Conservation (phyloP, 2,888 invertebrate species). For the Bursaphelenchus okinawaensis region DNA sequence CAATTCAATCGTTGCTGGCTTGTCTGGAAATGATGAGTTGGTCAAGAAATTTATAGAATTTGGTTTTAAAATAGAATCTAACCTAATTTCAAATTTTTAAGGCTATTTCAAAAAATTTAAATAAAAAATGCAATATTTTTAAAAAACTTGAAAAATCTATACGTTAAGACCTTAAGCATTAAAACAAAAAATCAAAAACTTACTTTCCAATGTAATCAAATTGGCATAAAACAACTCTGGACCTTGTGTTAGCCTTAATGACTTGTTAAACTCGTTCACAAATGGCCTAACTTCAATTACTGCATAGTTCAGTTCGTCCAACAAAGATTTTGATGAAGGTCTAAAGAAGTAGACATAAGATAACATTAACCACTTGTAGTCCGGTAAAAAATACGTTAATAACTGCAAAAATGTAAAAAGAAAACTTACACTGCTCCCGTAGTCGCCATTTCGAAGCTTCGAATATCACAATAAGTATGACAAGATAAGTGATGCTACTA, state of each 20-base stretch:
- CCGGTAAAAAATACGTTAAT: no score
- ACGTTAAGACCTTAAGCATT: not conserved
- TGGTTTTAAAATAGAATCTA: not conserved
- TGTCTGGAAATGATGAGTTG: conserved; percentile 12
- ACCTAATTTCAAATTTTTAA: not conserved
- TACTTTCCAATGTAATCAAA: conserved; percentile 27
- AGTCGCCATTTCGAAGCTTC: no score
- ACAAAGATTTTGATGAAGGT: conserved; percentile 4
- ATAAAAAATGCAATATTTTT: no score
- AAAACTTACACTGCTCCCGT: no score
- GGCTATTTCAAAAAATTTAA: no score
- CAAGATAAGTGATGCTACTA: no score
- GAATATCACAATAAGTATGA: no score
- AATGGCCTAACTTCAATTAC: conserved; percentile 29
- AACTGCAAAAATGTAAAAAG: no score
- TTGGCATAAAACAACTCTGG: conserved; percentile 28
- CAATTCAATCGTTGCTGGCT: conserved; percentile 29
- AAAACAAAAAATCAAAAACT: not conserved
- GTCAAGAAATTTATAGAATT: no score
- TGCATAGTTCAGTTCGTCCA: conserved; percentile 21
- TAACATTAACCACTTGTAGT: no score
- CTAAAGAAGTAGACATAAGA: no score
- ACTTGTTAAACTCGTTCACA: conserved; percentile 19
- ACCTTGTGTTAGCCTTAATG: conserved; percentile 21
- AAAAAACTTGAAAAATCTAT: no score